Conservation (phyloP, 2,888 invertebrate species). For the Meta bourneti region DNA sequence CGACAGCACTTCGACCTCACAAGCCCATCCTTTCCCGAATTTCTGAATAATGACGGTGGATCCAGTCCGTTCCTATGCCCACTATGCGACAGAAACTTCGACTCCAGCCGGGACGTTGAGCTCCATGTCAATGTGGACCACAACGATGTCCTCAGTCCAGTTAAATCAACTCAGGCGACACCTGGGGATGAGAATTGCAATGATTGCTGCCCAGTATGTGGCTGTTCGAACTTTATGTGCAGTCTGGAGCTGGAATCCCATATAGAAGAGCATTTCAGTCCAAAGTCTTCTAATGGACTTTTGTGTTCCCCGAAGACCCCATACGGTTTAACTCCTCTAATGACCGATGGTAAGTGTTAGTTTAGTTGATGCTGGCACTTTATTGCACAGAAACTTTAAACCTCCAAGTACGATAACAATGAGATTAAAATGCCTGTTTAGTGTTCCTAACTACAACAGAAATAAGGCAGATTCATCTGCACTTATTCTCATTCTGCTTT, state of each 20-base stretch:
- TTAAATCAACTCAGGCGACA: constrained; percentile 78
- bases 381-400: too few species aligned
- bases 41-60: constrained; percentile 59
- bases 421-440: too few species aligned
- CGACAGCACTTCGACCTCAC: constrained; percentile 90
- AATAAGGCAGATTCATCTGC: too few species aligned
- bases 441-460: too few species aligned
- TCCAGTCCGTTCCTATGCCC: constrained; percentile 86
- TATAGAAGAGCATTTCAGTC: constrained; percentile 90
- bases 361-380: not conserved
- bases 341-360: constrained; percentile 40
- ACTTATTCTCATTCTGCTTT: too few species aligned
- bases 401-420: not conserved
- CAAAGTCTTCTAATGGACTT: constrained; percentile 79
- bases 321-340: constrained; percentile 76
- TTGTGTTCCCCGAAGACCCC: constrained; percentile 76
- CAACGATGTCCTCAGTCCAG: constrained; percentile 89
- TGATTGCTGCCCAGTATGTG: constrained; percentile 81
- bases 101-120: constrained; percentile 86
- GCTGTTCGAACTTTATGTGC: constrained; percentile 79
- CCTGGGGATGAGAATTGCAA: constrained; percentile 80
- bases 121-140: constrained; percentile 93
- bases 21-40: constrained; percentile 83
- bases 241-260: constrained; percentile 85
- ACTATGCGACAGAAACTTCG: constrained; percentile 87